These are phyloP conservation scores for Xenops minutus DNA, from an alignment of 2,797 vertebrate genomes.

Conservation along the genomic window DNA sequence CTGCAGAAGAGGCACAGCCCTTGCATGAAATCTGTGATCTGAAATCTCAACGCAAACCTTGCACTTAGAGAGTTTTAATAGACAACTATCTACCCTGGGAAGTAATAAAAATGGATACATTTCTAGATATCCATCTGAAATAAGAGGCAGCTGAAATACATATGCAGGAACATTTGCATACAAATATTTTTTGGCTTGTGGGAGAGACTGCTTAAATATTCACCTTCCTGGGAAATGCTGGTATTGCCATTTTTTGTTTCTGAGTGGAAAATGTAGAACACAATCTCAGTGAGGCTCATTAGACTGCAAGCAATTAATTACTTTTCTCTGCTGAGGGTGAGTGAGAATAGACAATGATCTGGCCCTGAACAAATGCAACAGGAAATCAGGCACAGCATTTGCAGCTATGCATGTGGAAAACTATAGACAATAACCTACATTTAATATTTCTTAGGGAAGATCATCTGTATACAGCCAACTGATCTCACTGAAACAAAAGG, in stretches of 20 bases:
- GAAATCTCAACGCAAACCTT: neutral
- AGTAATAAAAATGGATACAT: neutral
- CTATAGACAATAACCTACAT: neutral
- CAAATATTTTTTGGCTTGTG: neutral
- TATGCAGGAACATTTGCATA: slow-evolving; percentile 18
- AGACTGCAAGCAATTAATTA: slow-evolving; percentile 27
- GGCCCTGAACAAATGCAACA: neutral
- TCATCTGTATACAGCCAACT: neutral
- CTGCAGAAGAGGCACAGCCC: neutral
- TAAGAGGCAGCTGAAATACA: neutral
- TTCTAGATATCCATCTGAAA: slow-evolving; percentile 41
- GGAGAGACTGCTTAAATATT: slow-evolving; percentile 6
- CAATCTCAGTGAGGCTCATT: slow-evolving; percentile 29
- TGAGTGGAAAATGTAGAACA: slow-evolving; percentile 1
- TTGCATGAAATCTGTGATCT: neutral
- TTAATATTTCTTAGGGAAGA: neutral
- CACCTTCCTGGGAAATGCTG: slow-evolving; percentile 14
- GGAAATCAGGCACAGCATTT: neutral
- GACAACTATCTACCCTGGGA: neutral
- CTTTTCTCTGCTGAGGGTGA: neutral
- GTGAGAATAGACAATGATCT: neutral
- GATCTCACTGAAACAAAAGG: neutral
- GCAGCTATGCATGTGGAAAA: neutral
- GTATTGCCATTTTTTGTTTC: neutral
- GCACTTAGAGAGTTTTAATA: neutral